A percentile compares a stretch with the other conserved stretches of the same genome.
These are phyloP conservation scores for Drosophila monieri DNA, from an alignment of 2,888 invertebrate species.

Conservation along the genomic window DNA sequence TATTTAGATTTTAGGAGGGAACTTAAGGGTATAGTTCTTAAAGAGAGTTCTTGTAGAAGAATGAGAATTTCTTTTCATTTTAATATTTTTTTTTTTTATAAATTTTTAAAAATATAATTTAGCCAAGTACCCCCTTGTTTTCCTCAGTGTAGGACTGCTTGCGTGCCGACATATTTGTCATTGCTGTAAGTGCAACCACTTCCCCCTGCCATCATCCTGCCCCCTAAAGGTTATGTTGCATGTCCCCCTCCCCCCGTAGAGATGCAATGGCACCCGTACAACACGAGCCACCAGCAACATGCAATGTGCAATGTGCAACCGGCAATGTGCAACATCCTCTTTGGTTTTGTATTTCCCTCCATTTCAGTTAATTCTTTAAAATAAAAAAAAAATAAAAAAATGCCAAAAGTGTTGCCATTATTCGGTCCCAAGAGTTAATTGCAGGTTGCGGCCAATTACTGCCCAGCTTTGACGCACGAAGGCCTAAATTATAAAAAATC, in stretches of 20 bases:
- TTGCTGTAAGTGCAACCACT: conserved; percentile 45
- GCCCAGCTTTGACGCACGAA: conserved; percentile 2
- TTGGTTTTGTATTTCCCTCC: background rate
- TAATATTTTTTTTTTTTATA: background rate
- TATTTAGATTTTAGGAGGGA: background rate
- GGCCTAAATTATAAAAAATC: conserved; percentile 4
- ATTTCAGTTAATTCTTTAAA: background rate
- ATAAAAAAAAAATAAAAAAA: background rate
- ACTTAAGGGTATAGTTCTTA: too few species aligned
- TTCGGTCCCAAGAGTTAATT: conserved; percentile 21
- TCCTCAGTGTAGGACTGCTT: conserved; percentile 33
- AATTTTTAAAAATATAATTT: conserved; percentile 3
- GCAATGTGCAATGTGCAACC: conserved; percentile 8
- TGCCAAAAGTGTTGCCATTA: conserved; percentile 19
- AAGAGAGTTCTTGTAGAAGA: too few species aligned
- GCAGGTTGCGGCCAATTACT: conserved; percentile 8
- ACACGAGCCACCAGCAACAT: conserved; percentile 36
- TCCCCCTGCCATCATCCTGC: conserved; percentile 40
- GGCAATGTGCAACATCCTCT: conserved; percentile 53
- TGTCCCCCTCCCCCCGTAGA: conserved; percentile 20
- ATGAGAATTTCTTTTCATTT: background rate
- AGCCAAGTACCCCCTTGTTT: too few species aligned
- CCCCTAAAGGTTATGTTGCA: conserved; percentile 77
- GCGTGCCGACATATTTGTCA: conserved; percentile 75
- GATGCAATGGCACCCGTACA: conserved; percentile 19